phyloP scores from a whole-genome alignment of 1,140 invertebrate species.

The Oncopodura yosiiana region DNA sequence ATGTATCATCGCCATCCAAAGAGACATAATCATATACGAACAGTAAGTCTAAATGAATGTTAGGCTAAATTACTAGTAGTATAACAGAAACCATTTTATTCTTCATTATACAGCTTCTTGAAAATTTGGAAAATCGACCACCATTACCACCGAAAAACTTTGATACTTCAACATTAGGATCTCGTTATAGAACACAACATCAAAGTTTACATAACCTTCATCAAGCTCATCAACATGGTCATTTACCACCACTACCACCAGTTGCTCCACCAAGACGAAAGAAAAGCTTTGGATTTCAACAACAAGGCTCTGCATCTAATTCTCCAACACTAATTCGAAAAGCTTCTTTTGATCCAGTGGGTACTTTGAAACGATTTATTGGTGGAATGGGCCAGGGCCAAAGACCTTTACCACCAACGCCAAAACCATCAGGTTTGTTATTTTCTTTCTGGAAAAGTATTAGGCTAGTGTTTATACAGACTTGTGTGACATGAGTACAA shows the following conservation, averaged over 20 bases:
- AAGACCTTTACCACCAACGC: constrained; percentile 42
- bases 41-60: constrained; percentile 44
- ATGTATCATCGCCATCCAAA: constrained; percentile 90
- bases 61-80: no score
- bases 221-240: constrained; percentile 13
- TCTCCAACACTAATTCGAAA: constrained; percentile 36
- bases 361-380: constrained; percentile 41
- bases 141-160: constrained; percentile 63
- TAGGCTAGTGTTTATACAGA: neutral
- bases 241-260: constrained; percentile 49
- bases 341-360: constrained; percentile 42
- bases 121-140: constrained; percentile 46
- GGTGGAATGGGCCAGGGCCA: constrained; percentile 43
- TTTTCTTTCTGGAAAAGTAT: constrained; percentile 22
- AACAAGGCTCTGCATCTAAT: constrained; percentile 19
- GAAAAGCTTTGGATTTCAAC: constrained; percentile 42
- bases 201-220: constrained; percentile 9
- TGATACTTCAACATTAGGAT: neutral
- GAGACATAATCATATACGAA: constrained; percentile 61
- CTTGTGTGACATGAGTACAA: neutral
- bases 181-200: constrained; percentile 4
- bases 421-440: constrained; percentile 22
- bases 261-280: constrained; percentile 74
- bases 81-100: neutral
- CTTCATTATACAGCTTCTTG: constrained; percentile 17